A percentile compares a stretch with the other conserved stretches of the same genome.
phyloP scores from a whole-genome alignment of 2,797 vertebrate genomes.

The Anguilla marmorata region DNA sequence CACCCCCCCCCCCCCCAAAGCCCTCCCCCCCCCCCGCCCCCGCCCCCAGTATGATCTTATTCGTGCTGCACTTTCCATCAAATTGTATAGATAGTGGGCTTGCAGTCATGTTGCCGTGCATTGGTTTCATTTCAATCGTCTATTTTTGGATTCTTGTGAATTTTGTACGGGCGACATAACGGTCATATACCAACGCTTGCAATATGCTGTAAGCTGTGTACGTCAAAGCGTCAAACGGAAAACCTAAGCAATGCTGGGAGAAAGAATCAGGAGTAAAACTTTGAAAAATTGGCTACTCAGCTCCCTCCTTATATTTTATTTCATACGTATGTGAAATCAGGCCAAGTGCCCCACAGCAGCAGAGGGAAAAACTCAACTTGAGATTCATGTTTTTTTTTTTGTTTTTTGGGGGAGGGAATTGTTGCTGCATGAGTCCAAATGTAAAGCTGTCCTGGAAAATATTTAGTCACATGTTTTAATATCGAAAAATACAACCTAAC shows the following conservation, averaged over 20 bases:
- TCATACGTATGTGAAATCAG: background rate
- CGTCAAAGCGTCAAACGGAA: background rate
- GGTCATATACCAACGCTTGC: background rate
- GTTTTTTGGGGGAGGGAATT: background rate
- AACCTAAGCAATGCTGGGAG: background rate
- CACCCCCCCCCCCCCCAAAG: background rate
- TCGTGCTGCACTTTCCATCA: background rate
- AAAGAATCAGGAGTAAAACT: background rate
- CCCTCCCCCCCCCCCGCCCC: background rate
- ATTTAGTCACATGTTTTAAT: background rate
- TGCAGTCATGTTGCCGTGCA: background rate
- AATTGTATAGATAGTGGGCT: background rate
- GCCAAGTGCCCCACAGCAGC: background rate
- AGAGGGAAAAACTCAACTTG: background rate
- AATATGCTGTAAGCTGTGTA: conserved; percentile 1
- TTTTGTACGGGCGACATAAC: background rate
- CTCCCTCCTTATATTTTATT: background rate
- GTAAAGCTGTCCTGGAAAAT: background rate
- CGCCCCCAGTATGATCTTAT: background rate
- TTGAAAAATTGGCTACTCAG: conserved; percentile 7
- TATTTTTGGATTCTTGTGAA: background rate
- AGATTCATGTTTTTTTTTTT: background rate
- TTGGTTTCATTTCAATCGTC: background rate
- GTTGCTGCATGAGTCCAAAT: background rate
- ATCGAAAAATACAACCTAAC: background rate